These are phyloP conservation scores for Orthosia cruda DNA, from an alignment of 2,888 invertebrate genomes.

Conservation along the genomic window DNA sequence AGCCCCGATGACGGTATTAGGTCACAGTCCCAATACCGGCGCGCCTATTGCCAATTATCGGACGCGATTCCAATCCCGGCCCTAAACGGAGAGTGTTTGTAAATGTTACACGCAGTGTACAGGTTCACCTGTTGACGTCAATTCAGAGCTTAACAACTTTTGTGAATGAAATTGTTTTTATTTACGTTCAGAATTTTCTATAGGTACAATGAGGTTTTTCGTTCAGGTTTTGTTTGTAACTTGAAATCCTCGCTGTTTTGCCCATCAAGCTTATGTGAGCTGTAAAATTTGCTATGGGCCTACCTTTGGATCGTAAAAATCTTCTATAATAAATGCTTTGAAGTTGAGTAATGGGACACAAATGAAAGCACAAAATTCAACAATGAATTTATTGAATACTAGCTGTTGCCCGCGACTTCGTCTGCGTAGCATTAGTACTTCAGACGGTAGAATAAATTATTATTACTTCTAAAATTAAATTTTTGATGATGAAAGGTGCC, in stretches of 20 bases:
- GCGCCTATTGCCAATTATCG: constrained; percentile 58
- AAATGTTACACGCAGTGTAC: constrained; percentile 3
- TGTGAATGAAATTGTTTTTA: neutral
- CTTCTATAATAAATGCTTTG: no score
- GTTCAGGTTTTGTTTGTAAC: neutral
- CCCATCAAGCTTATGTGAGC: neutral
- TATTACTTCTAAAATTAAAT: no score
- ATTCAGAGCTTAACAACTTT: neutral
- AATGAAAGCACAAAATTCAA: no score
- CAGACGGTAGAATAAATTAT: no score
- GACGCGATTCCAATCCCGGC: constrained; percentile 35
- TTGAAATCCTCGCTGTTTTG: neutral
- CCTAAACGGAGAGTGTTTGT: constrained; percentile 19
- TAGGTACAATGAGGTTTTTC: neutral
- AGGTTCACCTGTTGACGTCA: constrained; percentile 20
- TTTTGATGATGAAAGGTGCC: no score
- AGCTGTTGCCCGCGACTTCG: no score
- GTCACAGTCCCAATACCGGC: constrained; percentile 48
- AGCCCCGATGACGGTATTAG: constrained; percentile 49
- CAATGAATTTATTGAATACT: neutral
- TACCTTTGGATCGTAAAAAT: neutral
- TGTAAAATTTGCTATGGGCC: neutral
- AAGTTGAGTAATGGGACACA: no score
- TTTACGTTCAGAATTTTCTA: neutral
- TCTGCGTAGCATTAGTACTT: no score